These are phyloP conservation scores for Listronotus oregonensis DNA, from an alignment of 1,140 invertebrate species.

Conservation along the genomic window DNA sequence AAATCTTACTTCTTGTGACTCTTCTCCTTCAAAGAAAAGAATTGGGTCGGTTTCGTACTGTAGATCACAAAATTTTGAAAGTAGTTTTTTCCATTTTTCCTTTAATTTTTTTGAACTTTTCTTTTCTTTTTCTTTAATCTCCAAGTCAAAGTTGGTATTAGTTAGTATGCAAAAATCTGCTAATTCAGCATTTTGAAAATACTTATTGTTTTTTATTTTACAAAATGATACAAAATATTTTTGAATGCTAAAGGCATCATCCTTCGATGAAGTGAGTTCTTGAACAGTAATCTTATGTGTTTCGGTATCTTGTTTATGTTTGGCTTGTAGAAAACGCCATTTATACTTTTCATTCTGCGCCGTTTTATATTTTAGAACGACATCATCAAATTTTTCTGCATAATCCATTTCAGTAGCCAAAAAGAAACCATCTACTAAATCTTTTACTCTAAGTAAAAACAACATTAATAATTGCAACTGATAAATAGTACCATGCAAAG, in stretches of 20 bases:
- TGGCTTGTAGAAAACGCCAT: conserved; percentile 9
- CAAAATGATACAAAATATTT: conserved; percentile 7
- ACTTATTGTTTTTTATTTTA: neutral
- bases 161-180: neutral
- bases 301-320: conserved; percentile 6
- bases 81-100: too few species aligned
- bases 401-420: conserved; percentile 15
- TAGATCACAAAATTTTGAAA: too few species aligned
- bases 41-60: too few species aligned
- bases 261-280: neutral
- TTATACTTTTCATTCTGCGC: neutral
- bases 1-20: too few species aligned
- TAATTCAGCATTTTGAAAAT: neutral
- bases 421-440: neutral
- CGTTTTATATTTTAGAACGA: conserved; percentile 9
- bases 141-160: conserved; percentile 2
- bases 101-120: neutral
- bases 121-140: neutral
- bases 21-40: too few species aligned
- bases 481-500: conserved; percentile 15
- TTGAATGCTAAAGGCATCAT: neutral
- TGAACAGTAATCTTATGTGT: conserved; percentile 1
- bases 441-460: neutral
- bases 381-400: conserved; percentile 25
- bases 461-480: conserved; percentile 21